Evolutionary conservation across 2,888 invertebrate species (phyloP).

Genomic region (Euzetes globulus): DNA sequence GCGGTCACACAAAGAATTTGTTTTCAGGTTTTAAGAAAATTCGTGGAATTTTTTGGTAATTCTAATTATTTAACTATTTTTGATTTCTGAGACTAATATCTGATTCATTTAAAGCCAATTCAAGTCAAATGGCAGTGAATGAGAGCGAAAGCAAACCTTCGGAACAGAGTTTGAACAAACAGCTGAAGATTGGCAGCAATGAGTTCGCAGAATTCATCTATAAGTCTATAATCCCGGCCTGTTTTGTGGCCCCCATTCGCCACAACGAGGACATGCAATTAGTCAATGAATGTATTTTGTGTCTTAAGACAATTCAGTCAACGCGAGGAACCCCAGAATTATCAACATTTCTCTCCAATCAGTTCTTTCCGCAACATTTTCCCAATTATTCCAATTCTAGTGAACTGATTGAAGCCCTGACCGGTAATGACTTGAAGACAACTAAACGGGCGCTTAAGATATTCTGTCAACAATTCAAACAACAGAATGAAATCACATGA

Average conservation of each 20-base stretch:
- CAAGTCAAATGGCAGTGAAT: not conserved
- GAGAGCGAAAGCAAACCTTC: not conserved
- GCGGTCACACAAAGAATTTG: constrained; percentile 53
- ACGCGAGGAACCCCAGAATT: constrained; percentile 28
- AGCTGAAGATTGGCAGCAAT: constrained; percentile 35
- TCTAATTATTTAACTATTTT: not conserved
- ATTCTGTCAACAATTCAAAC: constrained; percentile 22
- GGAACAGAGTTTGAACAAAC: not conserved
- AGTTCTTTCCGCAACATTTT: constrained; percentile 35
- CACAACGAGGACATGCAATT: constrained; percentile 22
- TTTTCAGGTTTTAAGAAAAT: constrained; percentile 49
- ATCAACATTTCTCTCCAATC: not conserved
- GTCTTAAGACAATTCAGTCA: constrained; percentile 24
- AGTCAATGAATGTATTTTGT: constrained; percentile 28
- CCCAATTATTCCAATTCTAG: constrained; percentile 16
- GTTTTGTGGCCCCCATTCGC: constrained; percentile 46
- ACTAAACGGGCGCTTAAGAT: constrained; percentile 20
- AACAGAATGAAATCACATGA: constrained; percentile 20
- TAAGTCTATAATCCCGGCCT: constrained; percentile 52
- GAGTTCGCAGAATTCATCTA: constrained; percentile 53
- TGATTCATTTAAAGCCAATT: not conserved
- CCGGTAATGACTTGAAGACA: constrained; percentile 16
- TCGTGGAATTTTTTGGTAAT: constrained; percentile 51
- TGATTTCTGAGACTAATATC: not conserved
- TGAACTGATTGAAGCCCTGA: constrained; percentile 15